phyloP scores from a whole-genome alignment of 2,113 vertebrate genomes.

The Rousettus leschenaultii region DNA sequence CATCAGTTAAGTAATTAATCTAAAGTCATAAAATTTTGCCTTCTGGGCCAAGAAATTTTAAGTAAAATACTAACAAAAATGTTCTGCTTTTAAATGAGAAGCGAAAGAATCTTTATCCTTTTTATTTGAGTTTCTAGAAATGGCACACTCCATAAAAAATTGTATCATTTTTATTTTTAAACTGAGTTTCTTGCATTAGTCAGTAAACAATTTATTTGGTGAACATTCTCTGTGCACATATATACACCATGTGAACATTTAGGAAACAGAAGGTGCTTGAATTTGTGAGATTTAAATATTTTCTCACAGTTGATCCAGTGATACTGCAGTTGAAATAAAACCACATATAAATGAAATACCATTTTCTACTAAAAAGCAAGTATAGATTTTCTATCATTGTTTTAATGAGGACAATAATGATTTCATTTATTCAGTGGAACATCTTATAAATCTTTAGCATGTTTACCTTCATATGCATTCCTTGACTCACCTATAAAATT shows the following conservation, averaged over 20 bases:
- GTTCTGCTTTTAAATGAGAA: slow-evolving; percentile 43
- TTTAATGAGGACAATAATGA: slow-evolving; percentile 27
- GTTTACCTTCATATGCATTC: background rate
- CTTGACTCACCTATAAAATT: background rate
- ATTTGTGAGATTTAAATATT: slow-evolving; percentile 75
- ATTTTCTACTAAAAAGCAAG: slow-evolving; percentile 47
- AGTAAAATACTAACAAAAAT: slow-evolving; percentile 57
- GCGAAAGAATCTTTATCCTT: slow-evolving; percentile 57
- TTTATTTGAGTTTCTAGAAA: slow-evolving; percentile 38
- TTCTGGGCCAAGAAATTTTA: slow-evolving; percentile 55
- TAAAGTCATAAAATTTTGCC: slow-evolving; percentile 26
- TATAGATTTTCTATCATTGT: slow-evolving; percentile 55
- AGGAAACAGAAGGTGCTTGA: slow-evolving; percentile 73
- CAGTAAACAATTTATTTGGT: slow-evolving; percentile 71
- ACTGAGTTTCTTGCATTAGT: slow-evolving; percentile 58
- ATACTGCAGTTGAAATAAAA: slow-evolving; percentile 67
- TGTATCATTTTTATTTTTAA: slow-evolving; percentile 60
- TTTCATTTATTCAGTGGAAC: background rate
- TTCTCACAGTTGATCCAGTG: slow-evolving; percentile 72
- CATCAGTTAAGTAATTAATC: background rate
- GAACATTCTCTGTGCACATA: slow-evolving; percentile 52
- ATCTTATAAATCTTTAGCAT: background rate
- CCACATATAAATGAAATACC: slow-evolving; percentile 58
- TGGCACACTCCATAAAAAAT: slow-evolving; percentile 6
- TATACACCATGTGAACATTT: slow-evolving; percentile 54